phyloP scores from a whole-genome alignment of 2,797 vertebrate species.

The Characodon lateralis region DNA sequence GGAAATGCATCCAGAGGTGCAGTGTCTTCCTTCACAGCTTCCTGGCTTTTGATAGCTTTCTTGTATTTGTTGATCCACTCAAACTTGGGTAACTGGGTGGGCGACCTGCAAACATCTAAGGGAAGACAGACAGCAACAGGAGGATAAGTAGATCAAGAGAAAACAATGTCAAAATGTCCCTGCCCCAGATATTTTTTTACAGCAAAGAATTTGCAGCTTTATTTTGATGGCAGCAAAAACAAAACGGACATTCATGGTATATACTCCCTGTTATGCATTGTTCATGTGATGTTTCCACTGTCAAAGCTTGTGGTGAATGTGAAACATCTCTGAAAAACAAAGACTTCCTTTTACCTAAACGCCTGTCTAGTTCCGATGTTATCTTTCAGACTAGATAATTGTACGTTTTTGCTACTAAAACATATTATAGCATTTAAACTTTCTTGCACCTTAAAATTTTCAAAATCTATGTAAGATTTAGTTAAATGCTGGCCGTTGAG shows the following conservation, averaged over 20 bases:
- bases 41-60: slow-evolving; percentile 45
- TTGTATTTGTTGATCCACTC: slow-evolving; percentile 83
- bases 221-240: neutral
- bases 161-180: neutral
- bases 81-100: slow-evolving; percentile 71
- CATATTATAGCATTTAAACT: neutral
- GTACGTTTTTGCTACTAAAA: neutral
- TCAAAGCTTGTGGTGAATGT: slow-evolving; percentile 37
- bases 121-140: slow-evolving; percentile 1
- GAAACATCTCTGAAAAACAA: slow-evolving; percentile 32
- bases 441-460: neutral
- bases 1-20: slow-evolving; percentile 43
- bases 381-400: neutral
- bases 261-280: slow-evolving; percentile 7
- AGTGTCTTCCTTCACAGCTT: slow-evolving; percentile 51
- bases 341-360: neutral
- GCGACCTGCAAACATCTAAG: slow-evolving; percentile 80
- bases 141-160: neutral
- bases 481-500: neutral
- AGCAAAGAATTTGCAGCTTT: neutral
- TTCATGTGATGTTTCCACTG: slow-evolving; percentile 12
- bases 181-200: neutral
- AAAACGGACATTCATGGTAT: neutral
- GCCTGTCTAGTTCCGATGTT: neutral
- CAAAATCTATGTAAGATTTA: neutral